Base-by-base conservation (phyloP, 2,113 vertebrate genomes). In the Catharus fuscescens region DNA sequence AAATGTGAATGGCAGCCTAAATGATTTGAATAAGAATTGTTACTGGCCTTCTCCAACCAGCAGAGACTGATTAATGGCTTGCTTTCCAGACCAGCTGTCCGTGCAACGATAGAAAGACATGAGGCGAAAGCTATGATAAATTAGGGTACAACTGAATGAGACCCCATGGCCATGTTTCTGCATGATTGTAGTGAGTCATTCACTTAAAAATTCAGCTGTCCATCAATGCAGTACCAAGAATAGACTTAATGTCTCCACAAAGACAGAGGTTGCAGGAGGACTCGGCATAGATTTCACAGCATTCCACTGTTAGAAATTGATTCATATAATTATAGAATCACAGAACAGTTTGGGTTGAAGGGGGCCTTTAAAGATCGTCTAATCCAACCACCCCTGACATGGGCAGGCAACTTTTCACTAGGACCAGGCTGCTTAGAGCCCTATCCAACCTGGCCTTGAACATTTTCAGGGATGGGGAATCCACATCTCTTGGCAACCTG, bases 31-130 rank as follows among this genome's bases (percentile, higher is more conserved):
- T 97, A 88, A 62, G 80, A 89, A 93, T 93, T 93, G 76, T 74
- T 91, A 65, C 80, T 85, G 73, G 90, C 52, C 66, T 93, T 45
- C 38, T 95, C 42, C 92, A 87, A 62, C 77, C 65, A 80, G 79
- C 57, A 89, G 25, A 93, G 84, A 80, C 86, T 96, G 97, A 97
- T 97, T 97, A 95, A 97, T 91, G 73, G 91, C 61, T 92, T 91
- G 29, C 66, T 86, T 64, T 93, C 89, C 87, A 93, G 82, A 79
- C 74, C 95, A 90, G 62, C 85, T 97, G 90, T 80, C 89, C 91
- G 73, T 28, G 53, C 14, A 13, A 70, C 0, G 8, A 53, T 65
- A 80, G 52, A 67, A 71, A 95, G 90, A 72, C 80, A 59, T 50
- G 89, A 92, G 50, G 78, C 1, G 2, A 93, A 96, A 74, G 78